These are phyloP conservation scores for Ranitomeya variabilis DNA, from an alignment of 2,113 vertebrate species.

Conservation along the genomic window DNA sequence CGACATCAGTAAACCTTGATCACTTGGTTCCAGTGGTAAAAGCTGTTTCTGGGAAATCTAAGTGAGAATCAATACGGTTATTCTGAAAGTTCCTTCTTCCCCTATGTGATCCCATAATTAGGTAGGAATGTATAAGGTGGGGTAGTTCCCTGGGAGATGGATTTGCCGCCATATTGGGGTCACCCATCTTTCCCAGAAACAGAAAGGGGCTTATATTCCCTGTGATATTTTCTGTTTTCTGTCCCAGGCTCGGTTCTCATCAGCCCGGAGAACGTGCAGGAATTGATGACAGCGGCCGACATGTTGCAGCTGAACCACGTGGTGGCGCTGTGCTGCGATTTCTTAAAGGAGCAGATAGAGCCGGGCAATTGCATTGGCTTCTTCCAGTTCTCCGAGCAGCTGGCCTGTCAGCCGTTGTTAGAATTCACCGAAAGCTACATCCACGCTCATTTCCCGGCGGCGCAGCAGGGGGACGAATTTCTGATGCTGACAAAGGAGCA, in stretches of 20 bases:
- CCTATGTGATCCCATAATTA: too few species aligned
- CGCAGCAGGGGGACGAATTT: constrained; percentile 86
- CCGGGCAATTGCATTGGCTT: constrained; percentile 91
- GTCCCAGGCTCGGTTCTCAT: constrained; percentile 80
- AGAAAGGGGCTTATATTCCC: not conserved
- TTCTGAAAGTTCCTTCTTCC: too few species aligned
- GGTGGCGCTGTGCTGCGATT: constrained; percentile 90
- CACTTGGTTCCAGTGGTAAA: too few species aligned
- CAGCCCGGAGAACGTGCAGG: constrained; percentile 89
- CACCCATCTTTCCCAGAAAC: too few species aligned
- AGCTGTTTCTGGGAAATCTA: too few species aligned
- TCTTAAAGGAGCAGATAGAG: constrained; percentile 91
- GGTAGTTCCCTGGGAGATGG: too few species aligned
- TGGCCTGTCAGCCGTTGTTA: constrained; percentile 85
- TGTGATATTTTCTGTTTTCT: not conserved
- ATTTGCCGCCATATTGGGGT: too few species aligned
- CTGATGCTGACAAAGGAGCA: constrained; percentile 87
- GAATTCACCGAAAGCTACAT: constrained; percentile 95
- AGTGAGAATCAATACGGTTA: too few species aligned
- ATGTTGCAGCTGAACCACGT: constrained; percentile 95
- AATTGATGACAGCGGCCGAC: constrained; percentile 93
- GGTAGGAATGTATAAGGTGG: too few species aligned
- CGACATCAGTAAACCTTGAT: too few species aligned
- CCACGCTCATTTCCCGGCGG: constrained; percentile 91
- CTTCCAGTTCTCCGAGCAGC: constrained; percentile 95